Base-by-base conservation (phyloP, 2,888 invertebrate genomes). In the Eupithecia vulgata region DNA sequence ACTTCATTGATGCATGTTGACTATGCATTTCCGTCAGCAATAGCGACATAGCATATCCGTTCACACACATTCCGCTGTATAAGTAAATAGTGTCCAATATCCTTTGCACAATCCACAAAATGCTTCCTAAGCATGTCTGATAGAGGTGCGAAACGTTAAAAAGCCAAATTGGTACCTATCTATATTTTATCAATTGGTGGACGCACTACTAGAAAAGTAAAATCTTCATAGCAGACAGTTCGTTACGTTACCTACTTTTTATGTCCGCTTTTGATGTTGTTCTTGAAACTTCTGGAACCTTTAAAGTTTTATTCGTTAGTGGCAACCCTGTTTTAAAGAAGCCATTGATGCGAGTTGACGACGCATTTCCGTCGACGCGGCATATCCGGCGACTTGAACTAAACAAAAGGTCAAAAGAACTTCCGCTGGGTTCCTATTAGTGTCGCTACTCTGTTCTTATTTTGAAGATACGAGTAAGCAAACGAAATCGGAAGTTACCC, bases 381-480 rank as follows among this genome's bases (percentile, higher is more conserved):
- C 86, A 88, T 88, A 90, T 93, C 91, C 91, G 86, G 84, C 80
- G 80, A 81, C 88, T 88, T 80, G 83, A 80, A 80, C 83, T 90
- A 92, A 92, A 93, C 93, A 93, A 93, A 92, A 91, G 93, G 93
- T 92, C 93, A 92, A 90, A 91, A 84, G 88, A 83, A 87, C 90
- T 93, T 93, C 93, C 92, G 92, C 82, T 84, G 81, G 74, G 70
- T 81, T 80, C 81, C 80, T 82, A 37, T 81, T 81, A 80, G 48
- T 81, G 81, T 81, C 82, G 81, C 79, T 81, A 80, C 76, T 75
- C 70, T 64, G 21, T 62, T 45, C 64, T 70, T 25, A 70, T 35
- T 48, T 62, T 42, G 40, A 65, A 65, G 15, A 42, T n/a, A 12
- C 6, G 35, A 25, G n/a, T 40, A 12, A 25, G 6, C 13, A 64